A percentile compares a stretch with the other conserved stretches of the same genome.
Evolutionary conservation across 2,797 vertebrate genomes (phyloP).

Genomic region (Mus spretus): DNA sequence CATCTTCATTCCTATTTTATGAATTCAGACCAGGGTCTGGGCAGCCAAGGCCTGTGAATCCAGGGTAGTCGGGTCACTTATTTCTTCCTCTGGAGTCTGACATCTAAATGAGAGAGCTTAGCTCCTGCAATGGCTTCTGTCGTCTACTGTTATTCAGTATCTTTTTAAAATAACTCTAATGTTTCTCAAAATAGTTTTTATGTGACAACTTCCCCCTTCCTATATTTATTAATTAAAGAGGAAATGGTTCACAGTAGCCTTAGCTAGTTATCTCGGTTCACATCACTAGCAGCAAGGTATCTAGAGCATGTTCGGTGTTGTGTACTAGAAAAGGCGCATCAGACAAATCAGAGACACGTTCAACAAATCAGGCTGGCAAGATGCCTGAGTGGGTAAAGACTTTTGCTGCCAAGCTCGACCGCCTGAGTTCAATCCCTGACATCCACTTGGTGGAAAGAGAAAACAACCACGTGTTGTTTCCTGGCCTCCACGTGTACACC

Average conservation of each 20-base stretch:
- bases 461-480: not conserved
- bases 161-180: slow-evolving; percentile 36
- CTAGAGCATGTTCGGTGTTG: not conserved
- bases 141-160: not conserved
- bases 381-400: not conserved
- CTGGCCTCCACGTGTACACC: not conserved
- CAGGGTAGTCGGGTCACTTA: not conserved
- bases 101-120: slow-evolving; percentile 26
- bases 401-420: not conserved
- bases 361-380: not conserved
- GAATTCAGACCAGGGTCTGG: not conserved
- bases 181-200: slow-evolving; percentile 46
- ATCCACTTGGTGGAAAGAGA: not conserved
- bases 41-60: not conserved
- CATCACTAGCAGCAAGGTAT: not conserved
- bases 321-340: not conserved
- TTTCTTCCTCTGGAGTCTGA: slow-evolving; percentile 41
- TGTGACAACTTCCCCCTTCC: not conserved
- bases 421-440: not conserved
- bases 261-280: not conserved
- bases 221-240: slow-evolving; percentile 41
- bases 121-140: not conserved
- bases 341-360: not conserved
- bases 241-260: slow-evolving; percentile 6
- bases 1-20: slow-evolving; percentile 28